Evolutionary conservation across 2,888 invertebrate genomes (phyloP).

Genomic region (Buathra laborator): DNA sequence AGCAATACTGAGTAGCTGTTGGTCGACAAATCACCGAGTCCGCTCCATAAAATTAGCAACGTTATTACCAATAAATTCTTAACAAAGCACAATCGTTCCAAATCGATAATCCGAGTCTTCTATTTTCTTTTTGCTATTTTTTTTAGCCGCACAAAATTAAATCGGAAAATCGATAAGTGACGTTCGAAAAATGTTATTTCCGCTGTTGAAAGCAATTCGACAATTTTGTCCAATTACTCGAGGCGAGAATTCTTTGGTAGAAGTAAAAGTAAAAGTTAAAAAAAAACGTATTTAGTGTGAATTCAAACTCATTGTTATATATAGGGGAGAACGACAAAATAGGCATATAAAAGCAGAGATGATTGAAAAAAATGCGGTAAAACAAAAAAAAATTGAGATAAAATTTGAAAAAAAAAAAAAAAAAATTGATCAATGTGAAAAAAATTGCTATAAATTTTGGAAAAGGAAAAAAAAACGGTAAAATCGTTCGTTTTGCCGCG

Average conservation of each 20-base stretch:
- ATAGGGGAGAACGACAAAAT: no score
- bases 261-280: neutral
- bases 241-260: neutral
- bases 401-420: no score
- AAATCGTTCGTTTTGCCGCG: no score
- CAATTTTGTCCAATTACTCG: neutral
- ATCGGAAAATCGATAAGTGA: neutral
- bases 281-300: neutral
- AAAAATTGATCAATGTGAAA: no score
- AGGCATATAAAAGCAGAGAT: no score
- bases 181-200: neutral
- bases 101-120: neutral
- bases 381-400: no score
- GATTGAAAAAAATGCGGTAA: no score
- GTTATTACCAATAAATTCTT: constrained; percentile 45
- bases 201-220: neutral
- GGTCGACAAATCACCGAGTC: constrained; percentile 21
- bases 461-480: no score
- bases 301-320: neutral
- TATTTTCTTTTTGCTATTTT: constrained; percentile 7
- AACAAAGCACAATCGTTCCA: constrained; percentile 36
- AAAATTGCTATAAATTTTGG: no score
- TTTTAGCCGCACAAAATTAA: neutral
- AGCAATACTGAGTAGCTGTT: constrained; percentile 29
- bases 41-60: constrained; percentile 32